Evolutionary conservation across 92 coral and sea anemone species (phyloP).

Genomic region (Epizoanthus ramosus): DNA sequence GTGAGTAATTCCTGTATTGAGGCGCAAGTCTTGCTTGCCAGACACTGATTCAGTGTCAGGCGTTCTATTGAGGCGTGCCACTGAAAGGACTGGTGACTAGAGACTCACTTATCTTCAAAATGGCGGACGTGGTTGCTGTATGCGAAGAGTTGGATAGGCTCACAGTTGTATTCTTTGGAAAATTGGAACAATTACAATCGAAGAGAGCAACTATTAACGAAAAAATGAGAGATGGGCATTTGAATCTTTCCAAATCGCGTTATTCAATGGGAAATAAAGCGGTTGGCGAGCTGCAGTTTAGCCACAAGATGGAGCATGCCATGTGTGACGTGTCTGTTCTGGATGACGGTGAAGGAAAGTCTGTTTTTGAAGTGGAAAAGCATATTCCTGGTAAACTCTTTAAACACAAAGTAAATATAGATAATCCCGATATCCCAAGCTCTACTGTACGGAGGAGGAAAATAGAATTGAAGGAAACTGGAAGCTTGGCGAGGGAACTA

Average conservation of each 20-base stretch:
- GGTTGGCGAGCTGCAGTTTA: conserved; percentile 84
- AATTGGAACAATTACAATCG: conserved; percentile 65
- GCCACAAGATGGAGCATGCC: conserved; percentile 78
- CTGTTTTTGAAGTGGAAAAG: conserved; percentile 52
- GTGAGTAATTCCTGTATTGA: too few relatives aligned
- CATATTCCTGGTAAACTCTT: conserved; percentile 35
- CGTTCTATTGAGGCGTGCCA: too few relatives aligned
- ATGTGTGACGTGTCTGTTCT: conserved; percentile 40
- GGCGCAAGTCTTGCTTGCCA: too few relatives aligned
- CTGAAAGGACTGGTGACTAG: conserved; percentile 23
- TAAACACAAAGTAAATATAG: conserved; percentile 27
- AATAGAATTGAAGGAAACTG: conserved; percentile 26
- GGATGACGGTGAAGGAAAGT: conserved; percentile 7
- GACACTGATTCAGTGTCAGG: too few relatives aligned
- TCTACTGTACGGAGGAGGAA: conserved; percentile 45
- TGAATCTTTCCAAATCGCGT: conserved; percentile 89
- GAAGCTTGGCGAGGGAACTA: conserved; percentile 49
- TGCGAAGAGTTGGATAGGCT: conserved; percentile 69
- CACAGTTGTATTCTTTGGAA: conserved; percentile 80
- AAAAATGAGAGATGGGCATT: conserved; percentile 85
- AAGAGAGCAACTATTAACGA: conserved; percentile 63
- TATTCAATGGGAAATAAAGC: conserved; percentile 98
- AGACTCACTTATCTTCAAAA: conserved; percentile 39
- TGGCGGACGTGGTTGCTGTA: conserved; percentile 68
- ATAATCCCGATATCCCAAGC: neutral